Conservation (phyloP, 2,113 vertebrate genomes). For the Oostethus manadensis region DNA sequence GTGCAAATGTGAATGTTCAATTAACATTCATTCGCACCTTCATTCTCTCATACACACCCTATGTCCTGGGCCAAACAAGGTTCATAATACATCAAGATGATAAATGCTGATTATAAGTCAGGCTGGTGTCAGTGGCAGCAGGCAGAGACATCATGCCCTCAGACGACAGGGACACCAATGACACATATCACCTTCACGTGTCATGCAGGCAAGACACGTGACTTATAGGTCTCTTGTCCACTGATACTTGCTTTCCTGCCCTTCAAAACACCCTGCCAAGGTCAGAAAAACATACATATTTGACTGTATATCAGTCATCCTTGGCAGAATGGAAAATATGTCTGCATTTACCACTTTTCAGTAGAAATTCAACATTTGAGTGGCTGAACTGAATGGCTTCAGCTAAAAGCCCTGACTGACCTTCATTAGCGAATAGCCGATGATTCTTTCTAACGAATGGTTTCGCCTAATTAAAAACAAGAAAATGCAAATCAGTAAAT, state of each 20-base stretch:
- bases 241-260: constrained; percentile 38
- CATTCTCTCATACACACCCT: neutral
- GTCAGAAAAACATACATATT: constrained; percentile 33
- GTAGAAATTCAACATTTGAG: constrained; percentile 22
- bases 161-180: constrained; percentile 53
- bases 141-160: constrained; percentile 46
- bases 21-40: neutral
- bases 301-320: constrained; percentile 32
- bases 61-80: constrained; percentile 28
- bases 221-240: constrained; percentile 27
- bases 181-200: constrained; percentile 64
- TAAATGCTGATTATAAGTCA: constrained; percentile 67
- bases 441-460: constrained; percentile 50
- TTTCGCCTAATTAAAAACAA: constrained; percentile 57
- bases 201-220: constrained; percentile 52
- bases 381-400: constrained; percentile 21
- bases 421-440: constrained; percentile 52
- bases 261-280: constrained; percentile 56
- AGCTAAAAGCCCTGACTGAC: constrained; percentile 53
- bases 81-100: constrained; percentile 65
- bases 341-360: constrained; percentile 32
- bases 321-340: constrained; percentile 19
- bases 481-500: constrained; percentile 16
- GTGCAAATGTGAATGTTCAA: constrained; percentile 1
- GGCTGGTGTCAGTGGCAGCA: constrained; percentile 54